These are phyloP conservation scores for Charadrius vociferus DNA, from an alignment of 2,113 vertebrate genomes.

Conservation along the genomic window DNA sequence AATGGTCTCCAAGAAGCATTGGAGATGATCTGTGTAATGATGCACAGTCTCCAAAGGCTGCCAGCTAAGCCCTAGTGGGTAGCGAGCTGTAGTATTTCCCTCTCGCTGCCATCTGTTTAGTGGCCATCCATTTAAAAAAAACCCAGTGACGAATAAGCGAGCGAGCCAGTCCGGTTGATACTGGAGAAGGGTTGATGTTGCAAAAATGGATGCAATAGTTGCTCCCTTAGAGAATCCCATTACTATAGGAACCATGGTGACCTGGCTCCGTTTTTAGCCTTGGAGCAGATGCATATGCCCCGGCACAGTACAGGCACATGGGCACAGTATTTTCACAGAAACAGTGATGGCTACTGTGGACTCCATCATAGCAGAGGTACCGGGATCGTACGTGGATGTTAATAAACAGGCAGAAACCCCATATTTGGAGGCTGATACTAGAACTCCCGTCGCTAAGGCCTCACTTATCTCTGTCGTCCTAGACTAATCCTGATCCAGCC, in stretches of 20 bases:
- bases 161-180: neutral
- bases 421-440: neutral
- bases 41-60: neutral
- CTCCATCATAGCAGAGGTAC: neutral
- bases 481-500: neutral
- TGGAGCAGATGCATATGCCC: neutral
- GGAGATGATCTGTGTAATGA: neutral
- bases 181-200: neutral
- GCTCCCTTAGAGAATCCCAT: neutral
- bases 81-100: neutral
- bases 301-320: neutral
- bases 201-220: neutral
- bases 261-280: neutral
- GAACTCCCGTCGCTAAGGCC: neutral
- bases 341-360: neutral
- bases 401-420: neutral
- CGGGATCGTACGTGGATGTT: neutral
- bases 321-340: neutral
- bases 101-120: neutral
- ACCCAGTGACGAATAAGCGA: neutral
- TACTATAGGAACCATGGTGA: neutral
- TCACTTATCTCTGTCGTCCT: neutral
- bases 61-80: neutral
- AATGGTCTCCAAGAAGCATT: neutral
- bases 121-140: neutral